Conservation (phyloP, 2,797 vertebrate genomes). For the Myoxocephalus aenaeus region DNA sequence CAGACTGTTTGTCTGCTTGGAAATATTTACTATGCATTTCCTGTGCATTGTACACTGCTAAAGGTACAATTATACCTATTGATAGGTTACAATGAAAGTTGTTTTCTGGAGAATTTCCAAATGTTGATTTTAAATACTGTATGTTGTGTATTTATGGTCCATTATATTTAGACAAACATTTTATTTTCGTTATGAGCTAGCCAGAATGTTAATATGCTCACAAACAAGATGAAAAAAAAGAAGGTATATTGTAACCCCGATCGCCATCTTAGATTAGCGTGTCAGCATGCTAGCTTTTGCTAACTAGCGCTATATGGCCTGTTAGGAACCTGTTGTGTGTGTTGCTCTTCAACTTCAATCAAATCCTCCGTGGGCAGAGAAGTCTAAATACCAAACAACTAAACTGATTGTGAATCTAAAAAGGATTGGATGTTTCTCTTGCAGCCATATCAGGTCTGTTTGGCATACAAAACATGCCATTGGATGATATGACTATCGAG, state of each 20-base stretch:
- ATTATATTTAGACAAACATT: not conserved
- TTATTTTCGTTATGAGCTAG: not conserved
- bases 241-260: not conserved
- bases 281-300: not conserved
- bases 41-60: not conserved
- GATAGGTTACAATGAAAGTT: not conserved
- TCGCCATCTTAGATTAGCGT: not conserved
- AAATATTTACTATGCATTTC: not conserved
- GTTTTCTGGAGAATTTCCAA: not conserved
- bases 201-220: not conserved
- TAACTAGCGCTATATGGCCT: not conserved
- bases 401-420: not conserved
- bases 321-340: not conserved
- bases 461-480: not conserved
- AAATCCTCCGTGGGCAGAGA: not conserved
- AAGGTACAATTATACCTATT: not conserved
- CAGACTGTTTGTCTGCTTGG: not conserved
- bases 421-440: not conserved
- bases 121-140: not conserved
- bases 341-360: not conserved
- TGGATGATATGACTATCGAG: not conserved
- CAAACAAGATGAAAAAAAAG: not conserved
- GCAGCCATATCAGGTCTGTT: not conserved
- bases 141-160: not conserved
- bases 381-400: not conserved